Base-by-base conservation (phyloP, 1,140 invertebrate genomes). In the Cydia fagiglandana region DNA sequence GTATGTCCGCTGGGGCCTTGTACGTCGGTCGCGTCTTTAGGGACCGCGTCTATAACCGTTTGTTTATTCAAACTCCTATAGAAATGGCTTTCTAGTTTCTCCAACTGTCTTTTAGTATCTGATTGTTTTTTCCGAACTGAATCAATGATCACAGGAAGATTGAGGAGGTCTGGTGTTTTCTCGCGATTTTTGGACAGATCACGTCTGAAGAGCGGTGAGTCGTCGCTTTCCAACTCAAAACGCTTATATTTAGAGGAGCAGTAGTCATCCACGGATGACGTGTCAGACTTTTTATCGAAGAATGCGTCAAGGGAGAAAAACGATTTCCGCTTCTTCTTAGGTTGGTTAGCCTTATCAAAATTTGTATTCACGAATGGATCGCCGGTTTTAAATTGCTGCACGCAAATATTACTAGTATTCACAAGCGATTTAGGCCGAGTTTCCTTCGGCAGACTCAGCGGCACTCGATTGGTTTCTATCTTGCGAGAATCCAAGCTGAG, bases 231-330 rank as follows among this genome's bases (percentile, higher is more conserved):
- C 41, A 93, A 76, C 74, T 94, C 91, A 64, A 94, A 93, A 41
- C 92, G 86, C 70, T 93, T 93, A 76, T 94, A 94, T 84, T 93
- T 94, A 1, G 93, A 94, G 15, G 93, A 93, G 70, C 89, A 92
- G 74, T 91, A 93, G 80, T 94, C 93, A 75, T 94, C 93, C 61
- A 91, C 88, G 0, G 93, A 93, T 70, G 93, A 93, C 5, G 89
- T 90, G 66, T 93, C 92, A 50, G 93, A 94, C 70, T 90, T 88
- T 81, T 93, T 91, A 81, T 93, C 92, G 53, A 94, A 92, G 76
- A 94, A 93, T 12, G 91, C 91, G 64, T 93, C 93, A 30, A 93
- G 78, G 2, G 93, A 93, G 79, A 93, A 93, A 75, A 93, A 93
- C 1, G 92, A 93, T 79, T 93, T 93, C 9, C 90, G 82, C 83